Conservation (phyloP, 2,113 vertebrate genomes). For the Triplophysa dalaica region DNA sequence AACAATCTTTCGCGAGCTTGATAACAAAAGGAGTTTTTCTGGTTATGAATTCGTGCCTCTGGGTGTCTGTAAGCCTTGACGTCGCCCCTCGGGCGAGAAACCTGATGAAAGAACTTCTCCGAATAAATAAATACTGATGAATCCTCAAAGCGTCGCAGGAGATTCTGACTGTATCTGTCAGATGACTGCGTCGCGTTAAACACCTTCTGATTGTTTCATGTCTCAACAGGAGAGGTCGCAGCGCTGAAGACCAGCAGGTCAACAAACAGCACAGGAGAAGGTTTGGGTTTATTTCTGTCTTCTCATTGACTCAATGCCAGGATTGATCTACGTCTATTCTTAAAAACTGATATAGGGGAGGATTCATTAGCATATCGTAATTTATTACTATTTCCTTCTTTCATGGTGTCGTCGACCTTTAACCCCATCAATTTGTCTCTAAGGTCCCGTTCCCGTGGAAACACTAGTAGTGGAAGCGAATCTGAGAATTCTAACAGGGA, state of each 20-base stretch:
- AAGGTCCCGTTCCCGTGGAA: conserved; percentile 86
- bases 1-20: background rate
- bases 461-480: conserved; percentile 88
- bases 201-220: conserved; percentile 45
- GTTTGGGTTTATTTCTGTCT: conserved; percentile 56
- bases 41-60: conserved; percentile 1
- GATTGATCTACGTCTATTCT: too few species aligned
- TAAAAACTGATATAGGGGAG: background rate
- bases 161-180: background rate
- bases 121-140: conserved; percentile 50
- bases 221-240: conserved; percentile 74
- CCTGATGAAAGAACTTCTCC: conserved; percentile 34
- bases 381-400: background rate
- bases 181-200: conserved; percentile 8
- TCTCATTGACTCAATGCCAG: background rate
- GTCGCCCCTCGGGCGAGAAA: background rate
- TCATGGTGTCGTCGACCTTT: conserved; percentile 31
- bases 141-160: conserved; percentile 6
- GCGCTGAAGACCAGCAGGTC: conserved; percentile 77
- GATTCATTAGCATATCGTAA: background rate
- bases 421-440: conserved; percentile 35
- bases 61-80: background rate
- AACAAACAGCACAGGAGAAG: conserved; percentile 80
- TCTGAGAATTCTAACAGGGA: conserved; percentile 86
- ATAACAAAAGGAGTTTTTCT: background rate